Percentiles rank a stretch among this genome's conserved stretches.
Evolutionary conservation across 2,888 invertebrate genomes (phyloP).

Genomic region (Spialia ferax): DNA sequence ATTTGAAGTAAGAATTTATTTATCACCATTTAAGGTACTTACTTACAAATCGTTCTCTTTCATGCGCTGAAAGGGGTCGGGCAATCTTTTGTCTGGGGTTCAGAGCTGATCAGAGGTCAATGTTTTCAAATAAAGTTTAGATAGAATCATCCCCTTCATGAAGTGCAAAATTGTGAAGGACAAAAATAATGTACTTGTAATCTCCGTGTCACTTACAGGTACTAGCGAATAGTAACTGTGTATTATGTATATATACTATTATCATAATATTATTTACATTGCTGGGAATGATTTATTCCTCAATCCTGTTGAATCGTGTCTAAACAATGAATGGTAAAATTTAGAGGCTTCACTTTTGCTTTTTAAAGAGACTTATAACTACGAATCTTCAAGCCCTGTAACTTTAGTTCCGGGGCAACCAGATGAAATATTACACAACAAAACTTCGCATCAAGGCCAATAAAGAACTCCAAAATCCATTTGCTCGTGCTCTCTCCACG

Average conservation of each 20-base stretch:
- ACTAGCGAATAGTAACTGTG: too few species aligned
- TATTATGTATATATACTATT: too few species aligned
- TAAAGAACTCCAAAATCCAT: neutral
- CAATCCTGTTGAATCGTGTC: too few species aligned
- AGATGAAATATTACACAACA: neutral
- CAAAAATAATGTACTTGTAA: too few species aligned
- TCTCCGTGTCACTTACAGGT: neutral
- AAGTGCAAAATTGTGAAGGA: too few species aligned
- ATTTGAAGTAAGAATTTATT: neutral
- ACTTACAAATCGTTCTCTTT: neutral
- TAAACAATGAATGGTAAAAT: too few species aligned
- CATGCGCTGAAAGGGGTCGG: constrained; percentile 4
- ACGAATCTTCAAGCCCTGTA: too few species aligned
- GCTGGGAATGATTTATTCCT: too few species aligned
- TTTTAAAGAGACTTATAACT: too few species aligned
- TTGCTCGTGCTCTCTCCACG: neutral
- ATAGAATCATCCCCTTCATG: neutral
- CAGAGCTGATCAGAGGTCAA: neutral
- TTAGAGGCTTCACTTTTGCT: too few species aligned
- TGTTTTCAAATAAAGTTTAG: neutral
- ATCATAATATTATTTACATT: too few species aligned
- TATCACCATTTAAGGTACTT: constrained; percentile 2
- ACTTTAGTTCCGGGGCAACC: neutral
- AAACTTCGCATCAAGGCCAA: constrained; percentile 1
- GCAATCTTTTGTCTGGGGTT: neutral